A percentile compares a stretch with the other conserved stretches of the same genome.
phyloP scores from a whole-genome alignment of 2,113 vertebrate species.

The Thinocorus orbignyianus region DNA sequence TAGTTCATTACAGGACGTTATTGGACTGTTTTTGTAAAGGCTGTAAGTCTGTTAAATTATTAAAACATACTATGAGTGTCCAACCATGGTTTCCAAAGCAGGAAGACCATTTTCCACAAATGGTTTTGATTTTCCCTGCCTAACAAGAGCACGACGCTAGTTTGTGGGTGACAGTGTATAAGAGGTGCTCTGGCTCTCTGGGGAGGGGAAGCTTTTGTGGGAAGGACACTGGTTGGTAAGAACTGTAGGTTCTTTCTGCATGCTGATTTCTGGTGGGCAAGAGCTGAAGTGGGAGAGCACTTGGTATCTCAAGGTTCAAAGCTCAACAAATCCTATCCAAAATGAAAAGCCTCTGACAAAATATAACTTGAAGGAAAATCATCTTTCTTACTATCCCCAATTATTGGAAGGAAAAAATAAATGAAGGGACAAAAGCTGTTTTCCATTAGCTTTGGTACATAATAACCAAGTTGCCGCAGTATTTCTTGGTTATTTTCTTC shows the following conservation, averaged over 20 bases:
- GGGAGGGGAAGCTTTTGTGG: not conserved
- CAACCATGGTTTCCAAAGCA: not conserved
- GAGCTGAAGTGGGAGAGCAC: not conserved
- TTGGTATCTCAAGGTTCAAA: not conserved
- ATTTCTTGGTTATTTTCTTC: not conserved
- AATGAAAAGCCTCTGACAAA: not conserved
- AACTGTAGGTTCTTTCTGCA: rapidly evolving
- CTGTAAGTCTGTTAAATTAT: not conserved
- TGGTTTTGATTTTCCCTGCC: not conserved
- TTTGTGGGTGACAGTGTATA: not conserved
- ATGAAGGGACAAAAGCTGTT: not conserved
- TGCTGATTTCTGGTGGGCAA: not conserved
- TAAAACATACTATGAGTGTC: not conserved
- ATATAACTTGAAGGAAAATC: not conserved
- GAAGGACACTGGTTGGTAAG: not conserved
- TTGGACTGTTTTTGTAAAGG: not conserved
- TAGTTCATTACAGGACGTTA: not conserved
- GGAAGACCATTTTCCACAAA: not conserved
- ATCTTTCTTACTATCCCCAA: not conserved
- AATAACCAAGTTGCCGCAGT: not conserved
- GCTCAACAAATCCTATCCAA: not conserved
- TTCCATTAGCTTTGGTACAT: not conserved
- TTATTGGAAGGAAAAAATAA: not conserved
- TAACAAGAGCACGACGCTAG: not conserved
- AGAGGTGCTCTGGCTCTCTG: not conserved